Conservation (phyloP, 2,797 vertebrate species). For the Lates japonicus region DNA sequence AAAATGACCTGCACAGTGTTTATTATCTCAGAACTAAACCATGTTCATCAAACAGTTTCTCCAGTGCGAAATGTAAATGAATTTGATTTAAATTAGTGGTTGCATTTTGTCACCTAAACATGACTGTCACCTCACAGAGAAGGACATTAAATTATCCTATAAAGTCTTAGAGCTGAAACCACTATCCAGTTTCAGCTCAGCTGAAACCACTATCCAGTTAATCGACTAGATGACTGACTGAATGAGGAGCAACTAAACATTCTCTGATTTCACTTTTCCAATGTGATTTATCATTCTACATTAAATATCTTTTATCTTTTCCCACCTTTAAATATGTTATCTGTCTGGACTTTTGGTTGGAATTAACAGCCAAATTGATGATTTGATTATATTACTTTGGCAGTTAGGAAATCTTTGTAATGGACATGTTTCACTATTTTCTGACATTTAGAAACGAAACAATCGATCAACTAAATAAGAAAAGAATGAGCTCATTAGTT, state of each 20-base stretch:
- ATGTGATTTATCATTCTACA: background rate
- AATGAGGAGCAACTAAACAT: background rate
- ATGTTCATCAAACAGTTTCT: slow-evolving; percentile 4
- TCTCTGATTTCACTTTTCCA: background rate
- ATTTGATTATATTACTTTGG: background rate
- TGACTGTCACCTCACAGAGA: background rate
- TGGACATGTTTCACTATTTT: background rate
- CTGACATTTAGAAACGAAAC: background rate
- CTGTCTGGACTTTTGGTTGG: background rate
- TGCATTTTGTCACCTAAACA: background rate
- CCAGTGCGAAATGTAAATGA: background rate
- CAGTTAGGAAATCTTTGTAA: background rate
- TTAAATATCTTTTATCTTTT: background rate
- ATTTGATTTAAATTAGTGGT: background rate
- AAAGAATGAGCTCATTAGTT: background rate
- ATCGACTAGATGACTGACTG: background rate
- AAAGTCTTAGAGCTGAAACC: background rate
- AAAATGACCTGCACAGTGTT: slow-evolving; percentile 18
- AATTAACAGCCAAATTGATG: background rate
- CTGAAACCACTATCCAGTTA: background rate
- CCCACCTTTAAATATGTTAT: background rate
- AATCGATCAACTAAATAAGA: background rate
- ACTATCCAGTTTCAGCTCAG: no score
- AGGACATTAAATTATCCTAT: background rate
- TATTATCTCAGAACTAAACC: slow-evolving; percentile 24